Percentiles rank a stretch among this genome's conserved stretches.
phyloP scores from a whole-genome alignment of 2,113 vertebrate genomes.

The Pungitius pungitius region DNA sequence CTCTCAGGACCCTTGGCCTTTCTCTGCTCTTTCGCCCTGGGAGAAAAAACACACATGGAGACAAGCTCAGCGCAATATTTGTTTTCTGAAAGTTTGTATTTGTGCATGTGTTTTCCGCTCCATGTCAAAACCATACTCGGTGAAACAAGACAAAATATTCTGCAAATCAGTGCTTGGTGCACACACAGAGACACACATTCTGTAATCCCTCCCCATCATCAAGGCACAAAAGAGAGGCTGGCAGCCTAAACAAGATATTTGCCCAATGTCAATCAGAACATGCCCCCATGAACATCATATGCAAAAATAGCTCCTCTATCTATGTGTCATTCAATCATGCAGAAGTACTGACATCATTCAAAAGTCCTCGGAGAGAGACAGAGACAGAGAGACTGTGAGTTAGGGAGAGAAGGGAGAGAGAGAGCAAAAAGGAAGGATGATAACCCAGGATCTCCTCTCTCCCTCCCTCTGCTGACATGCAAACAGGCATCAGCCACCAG shows the following conservation, averaged over 20 bases:
- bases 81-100: conserved; percentile 9
- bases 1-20: conserved; percentile 99
- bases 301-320: conserved; percentile 63
- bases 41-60: conserved; percentile 72
- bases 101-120: conserved; percentile 1
- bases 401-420: conserved; percentile 37
- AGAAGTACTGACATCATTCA: conserved; percentile 70
- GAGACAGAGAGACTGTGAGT: conserved; percentile 47
- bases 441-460: conserved; percentile 68
- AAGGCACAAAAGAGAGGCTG: conserved; percentile 69
- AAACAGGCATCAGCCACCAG: conserved; percentile 91
- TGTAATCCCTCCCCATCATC: conserved; percentile 41
- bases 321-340: conserved; percentile 81
- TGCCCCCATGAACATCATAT: conserved; percentile 72
- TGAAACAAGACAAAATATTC: conserved; percentile 19
- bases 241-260: conserved; percentile 78
- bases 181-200: not conserved
- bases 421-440: conserved; percentile 50
- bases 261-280: conserved; percentile 76
- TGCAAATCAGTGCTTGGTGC: conserved; percentile 11
- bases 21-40: conserved; percentile 99
- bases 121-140: conserved; percentile 22
- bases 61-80: conserved; percentile 18
- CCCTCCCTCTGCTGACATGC: conserved; percentile 86
- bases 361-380: conserved; percentile 65